Evolutionary conservation across 2,113 vertebrate species (phyloP), one percentile per base, ranked within the genome.

Genomic region (Antechinus flavipes): DNA sequence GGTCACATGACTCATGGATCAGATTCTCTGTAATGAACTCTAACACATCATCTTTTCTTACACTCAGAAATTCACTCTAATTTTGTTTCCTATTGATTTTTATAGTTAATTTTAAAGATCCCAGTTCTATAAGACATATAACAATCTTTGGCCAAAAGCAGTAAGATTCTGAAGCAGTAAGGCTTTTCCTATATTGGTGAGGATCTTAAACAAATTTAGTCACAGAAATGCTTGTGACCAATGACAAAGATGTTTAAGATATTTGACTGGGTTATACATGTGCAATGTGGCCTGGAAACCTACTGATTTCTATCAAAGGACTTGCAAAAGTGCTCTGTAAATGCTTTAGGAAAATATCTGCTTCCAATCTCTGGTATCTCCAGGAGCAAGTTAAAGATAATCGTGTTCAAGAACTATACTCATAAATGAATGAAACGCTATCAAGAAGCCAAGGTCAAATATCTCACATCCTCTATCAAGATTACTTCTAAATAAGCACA

Each of bases 221-320:
- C 92, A 91, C 30, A 26, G 68, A 90, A 54, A 47, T 95, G 91
- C 92, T 89, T 91, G 42, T 93, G 61, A 94, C 91, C 93, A 96
- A 95, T 95, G 93, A 55, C 76, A 91, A 35, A 84, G 68, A 95
- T 95, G 95, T 95, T 97, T 49, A 96, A 95, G 94, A 95, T 61
- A 97, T 90, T 53, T 96, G 93, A 94, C 10, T 91, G 92, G 92
- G 68, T 93, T 96, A 54, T 91, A 90, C 6, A 68, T 93, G 90
- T 47, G 49, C 94, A 30, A 47, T 61, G 35, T 95, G 55, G 92
- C 93, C 35, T 93, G 11, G 27, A 56, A 94, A 49, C 68, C 68
- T 84, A 76, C 35, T n/a, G 6, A 76, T 76, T 76, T 76, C 68
- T n/a, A 42, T 84, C 68, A 84, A 84, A 84, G 68, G 19, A 84